Base-by-base conservation (phyloP, 2,888 invertebrate genomes). In the Piscicola geometra region DNA sequence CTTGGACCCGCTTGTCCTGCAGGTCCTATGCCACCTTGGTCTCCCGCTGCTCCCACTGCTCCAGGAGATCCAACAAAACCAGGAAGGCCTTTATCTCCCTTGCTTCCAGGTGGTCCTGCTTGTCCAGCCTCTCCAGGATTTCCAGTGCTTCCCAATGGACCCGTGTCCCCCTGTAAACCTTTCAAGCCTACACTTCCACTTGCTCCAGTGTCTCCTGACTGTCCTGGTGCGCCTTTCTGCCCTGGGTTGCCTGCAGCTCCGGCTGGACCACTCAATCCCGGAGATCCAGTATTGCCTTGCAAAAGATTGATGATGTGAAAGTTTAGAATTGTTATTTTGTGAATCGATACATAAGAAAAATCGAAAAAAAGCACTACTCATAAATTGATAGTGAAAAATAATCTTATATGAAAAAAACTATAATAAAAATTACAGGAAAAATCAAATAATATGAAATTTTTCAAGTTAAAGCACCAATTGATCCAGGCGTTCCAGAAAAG, bases 61-160 rank as follows among this genome's bases (percentile, higher is more conserved):
- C 80, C 80, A 41, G 75, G 72, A 15, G 50, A 30, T 41, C 79
- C 79, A 30, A 66, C 56, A n/a, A 41, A n/a, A 52, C 79, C 79
- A 25, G 76, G 75, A 12, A 77, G 33, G 18, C 79, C 79, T 47
- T 77, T 68, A 21, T 15, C 28, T 68, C 79, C 79, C 36, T 76
- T 66, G 30, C 71, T n/a, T 30, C 79, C 79, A 47, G 76, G 18
- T 1, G 1, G 15, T 12, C 68, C 67, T 32, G 41, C 21, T 12
- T 15, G 12, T 41, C 72, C 76, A n/a, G 66, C 1, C 21, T 21
- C 25, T 21, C 72, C 71, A 25, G 47, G 21, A 33, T 25, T 25
- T 3, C 73, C 76, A 71, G 52, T 32, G 18, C 30, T 15, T 52
- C 68, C 75, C 18, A n/a, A 36, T 21, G n/a, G 9, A 3, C 67